Percentiles rank a stretch among this genome's conserved stretches.
phyloP scores from a whole-genome alignment of 2,888 invertebrate genomes.

The Polyploca ridens region DNA sequence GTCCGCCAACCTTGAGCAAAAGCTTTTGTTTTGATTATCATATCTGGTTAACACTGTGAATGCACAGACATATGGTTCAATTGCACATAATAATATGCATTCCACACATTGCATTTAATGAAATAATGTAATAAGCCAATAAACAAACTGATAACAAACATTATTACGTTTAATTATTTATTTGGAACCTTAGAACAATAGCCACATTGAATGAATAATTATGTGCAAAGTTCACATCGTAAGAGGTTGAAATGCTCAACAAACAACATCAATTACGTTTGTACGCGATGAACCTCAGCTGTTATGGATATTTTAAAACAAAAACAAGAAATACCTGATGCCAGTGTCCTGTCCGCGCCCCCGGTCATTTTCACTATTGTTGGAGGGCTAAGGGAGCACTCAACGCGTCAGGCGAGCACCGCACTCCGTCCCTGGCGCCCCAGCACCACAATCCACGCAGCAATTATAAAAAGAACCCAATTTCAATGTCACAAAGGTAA shows the following conservation, averaged over 20 bases:
- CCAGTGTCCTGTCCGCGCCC: conserved; percentile 70
- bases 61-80: conserved; percentile 3
- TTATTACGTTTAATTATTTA: background rate
- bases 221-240: conserved; percentile 17
- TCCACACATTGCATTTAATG: background rate
- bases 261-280: conserved; percentile 41
- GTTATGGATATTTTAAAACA: conserved; percentile 57
- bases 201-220: conserved; percentile 1
- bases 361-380: conserved; percentile 71
- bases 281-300: conserved; percentile 52
- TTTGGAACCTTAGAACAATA: background rate
- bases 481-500: conserved; percentile 82
- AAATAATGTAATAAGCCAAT: background rate
- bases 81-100: background rate
- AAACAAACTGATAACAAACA: background rate
- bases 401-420: conserved; percentile 55
- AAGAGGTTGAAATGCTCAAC: conserved; percentile 36
- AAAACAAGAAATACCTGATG: conserved; percentile 76
- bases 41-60: background rate
- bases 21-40: conserved; percentile 9
- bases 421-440: conserved; percentile 65
- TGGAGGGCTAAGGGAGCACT: conserved; percentile 52
- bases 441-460: conserved; percentile 81
- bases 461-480: conserved; percentile 83
- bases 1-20: conserved; percentile 8